Evolutionary conservation across 2,797 vertebrate genomes (phyloP).

Genomic region (Halcyon badia): DNA sequence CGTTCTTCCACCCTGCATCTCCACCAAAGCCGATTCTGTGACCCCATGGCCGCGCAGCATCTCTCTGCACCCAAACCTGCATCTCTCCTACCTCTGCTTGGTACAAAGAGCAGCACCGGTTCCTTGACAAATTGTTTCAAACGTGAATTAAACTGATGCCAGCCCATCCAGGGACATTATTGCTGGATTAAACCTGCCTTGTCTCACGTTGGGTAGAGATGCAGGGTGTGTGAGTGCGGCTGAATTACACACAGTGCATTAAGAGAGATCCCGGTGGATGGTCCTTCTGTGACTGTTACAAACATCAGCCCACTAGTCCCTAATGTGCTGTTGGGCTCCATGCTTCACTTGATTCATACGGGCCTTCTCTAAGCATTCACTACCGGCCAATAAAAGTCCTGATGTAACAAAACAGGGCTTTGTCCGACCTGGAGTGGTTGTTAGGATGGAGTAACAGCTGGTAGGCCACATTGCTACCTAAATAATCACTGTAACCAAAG

Average conservation of each 20-base stretch:
- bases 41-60: rapidly evolving
- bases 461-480: neutral
- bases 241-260: neutral
- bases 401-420: neutral
- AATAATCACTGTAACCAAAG: neutral
- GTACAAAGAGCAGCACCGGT: neutral
- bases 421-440: neutral
- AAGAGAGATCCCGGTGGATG: neutral
- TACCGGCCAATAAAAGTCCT: neutral
- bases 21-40: rapidly evolving
- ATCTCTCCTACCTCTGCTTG: neutral
- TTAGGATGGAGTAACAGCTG: neutral
- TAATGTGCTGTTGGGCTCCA: neutral
- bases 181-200: neutral
- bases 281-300: neutral
- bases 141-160: neutral
- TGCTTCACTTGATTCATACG: neutral
- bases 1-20: rapidly evolving
- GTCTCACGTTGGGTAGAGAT: rapidly evolving
- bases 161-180: neutral
- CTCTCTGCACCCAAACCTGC: neutral
- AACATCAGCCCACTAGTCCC: neutral
- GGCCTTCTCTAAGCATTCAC: neutral
- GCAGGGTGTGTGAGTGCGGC: rapidly evolving
- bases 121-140: neutral